These are phyloP conservation scores for Actias luna DNA, from an alignment of 2,888 invertebrate species.

Conservation along the genomic window DNA sequence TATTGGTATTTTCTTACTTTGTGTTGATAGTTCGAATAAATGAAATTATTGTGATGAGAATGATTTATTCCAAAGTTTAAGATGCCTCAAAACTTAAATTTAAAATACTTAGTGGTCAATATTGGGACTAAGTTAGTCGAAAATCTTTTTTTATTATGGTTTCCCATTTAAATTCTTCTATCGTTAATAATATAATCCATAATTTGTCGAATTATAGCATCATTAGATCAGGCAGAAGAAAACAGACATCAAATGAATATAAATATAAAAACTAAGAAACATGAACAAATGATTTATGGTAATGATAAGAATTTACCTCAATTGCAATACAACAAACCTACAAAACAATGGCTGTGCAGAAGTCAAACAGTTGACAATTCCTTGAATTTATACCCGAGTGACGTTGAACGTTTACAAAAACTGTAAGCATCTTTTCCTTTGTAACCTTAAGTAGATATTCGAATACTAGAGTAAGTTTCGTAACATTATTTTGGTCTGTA, in stretches of 20 bases:
- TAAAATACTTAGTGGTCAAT: too few relatives aligned
- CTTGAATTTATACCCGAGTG: constrained; percentile 14
- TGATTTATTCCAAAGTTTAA: too few relatives aligned
- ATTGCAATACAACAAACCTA: constrained; percentile 39
- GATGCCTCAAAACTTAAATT: too few relatives aligned
- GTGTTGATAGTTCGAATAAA: neutral
- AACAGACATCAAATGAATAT: neutral
- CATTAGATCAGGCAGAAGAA: neutral
- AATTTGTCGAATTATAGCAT: neutral
- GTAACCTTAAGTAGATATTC: neutral
- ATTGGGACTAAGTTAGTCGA: neutral
- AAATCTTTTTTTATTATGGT: neutral
- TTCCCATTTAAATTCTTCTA: neutral
- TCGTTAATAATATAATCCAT: neutral
- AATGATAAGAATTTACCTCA: neutral
- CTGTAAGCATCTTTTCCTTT: constrained; percentile 43
- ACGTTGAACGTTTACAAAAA: constrained; percentile 49
- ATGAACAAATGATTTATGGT: neutral
- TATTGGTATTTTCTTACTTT: neutral
- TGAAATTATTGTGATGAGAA: too few relatives aligned
- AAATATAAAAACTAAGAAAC: neutral
- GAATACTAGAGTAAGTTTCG: neutral
- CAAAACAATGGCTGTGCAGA: constrained; percentile 56
- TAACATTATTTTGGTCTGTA: constrained; percentile 14
- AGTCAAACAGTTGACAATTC: constrained; percentile 28